Percentiles rank a stretch among this genome's conserved stretches.
Evolutionary conservation across 37 sponge, comb jelly and placozoan species (phyloP).

Genomic region (Aplysina aerophoba): DNA sequence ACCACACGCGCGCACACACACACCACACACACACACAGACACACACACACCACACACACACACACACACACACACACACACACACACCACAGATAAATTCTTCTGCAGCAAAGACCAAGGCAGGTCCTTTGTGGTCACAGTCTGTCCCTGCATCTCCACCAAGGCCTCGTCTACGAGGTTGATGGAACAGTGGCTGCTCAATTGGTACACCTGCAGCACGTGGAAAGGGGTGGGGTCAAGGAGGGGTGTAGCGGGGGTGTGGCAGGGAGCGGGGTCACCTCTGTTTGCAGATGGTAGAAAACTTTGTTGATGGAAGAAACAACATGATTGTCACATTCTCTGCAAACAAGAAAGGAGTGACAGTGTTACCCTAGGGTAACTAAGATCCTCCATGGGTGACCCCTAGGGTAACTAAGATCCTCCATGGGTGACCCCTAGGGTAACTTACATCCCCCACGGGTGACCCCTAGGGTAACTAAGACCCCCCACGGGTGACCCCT

Average conservation of each 20-base stretch:
- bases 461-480: no score
- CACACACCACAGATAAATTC: constrained; percentile 1
- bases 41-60: constrained; percentile 4
- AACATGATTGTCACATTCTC: neutral
- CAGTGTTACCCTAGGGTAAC: no score
- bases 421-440: no score
- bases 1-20: neutral
- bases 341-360: neutral
- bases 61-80: constrained; percentile 6
- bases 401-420: no score
- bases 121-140: neutral
- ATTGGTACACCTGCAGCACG: constrained; percentile 35
- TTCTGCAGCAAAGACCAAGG: neutral
- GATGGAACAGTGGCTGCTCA: constrained; percentile 53
- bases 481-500: no score
- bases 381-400: no score
- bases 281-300: constrained; percentile 8
- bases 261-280: neutral
- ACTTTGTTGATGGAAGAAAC: neutral
- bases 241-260: neutral
- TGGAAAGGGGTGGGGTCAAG: neutral
- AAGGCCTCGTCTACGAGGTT: constrained; percentile 59
- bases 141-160: constrained; percentile 28
- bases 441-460: no score
- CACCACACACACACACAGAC: neutral